phyloP scores from a whole-genome alignment of 2,888 invertebrate genomes.

The Masnerella sp. region DNA sequence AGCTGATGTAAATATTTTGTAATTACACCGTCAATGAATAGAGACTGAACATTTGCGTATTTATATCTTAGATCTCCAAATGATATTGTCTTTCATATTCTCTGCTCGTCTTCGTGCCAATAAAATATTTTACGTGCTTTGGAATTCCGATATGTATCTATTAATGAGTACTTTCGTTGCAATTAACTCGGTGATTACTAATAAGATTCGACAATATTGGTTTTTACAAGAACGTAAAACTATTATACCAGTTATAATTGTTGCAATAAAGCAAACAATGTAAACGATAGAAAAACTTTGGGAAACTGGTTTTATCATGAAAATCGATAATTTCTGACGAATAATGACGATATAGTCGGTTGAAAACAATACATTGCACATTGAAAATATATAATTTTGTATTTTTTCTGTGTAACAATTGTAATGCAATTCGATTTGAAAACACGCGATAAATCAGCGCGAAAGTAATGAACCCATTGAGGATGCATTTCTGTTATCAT shows the following conservation, averaged over 20 bases:
- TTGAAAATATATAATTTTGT: no score
- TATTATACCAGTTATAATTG: constrained; percentile 18
- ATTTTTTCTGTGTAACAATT: no score
- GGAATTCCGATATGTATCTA: constrained; percentile 5
- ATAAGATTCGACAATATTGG: constrained; percentile 1
- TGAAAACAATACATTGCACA: not conserved
- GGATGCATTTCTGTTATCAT: not conserved
- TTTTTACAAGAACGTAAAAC: constrained; percentile 9
- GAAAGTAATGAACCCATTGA: constrained; percentile 1
- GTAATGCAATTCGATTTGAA: no score
- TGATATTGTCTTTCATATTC: not conserved
- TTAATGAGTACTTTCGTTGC: constrained; percentile 12
- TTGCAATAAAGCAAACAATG: constrained; percentile 2
- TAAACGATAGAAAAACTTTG: constrained; percentile 1
- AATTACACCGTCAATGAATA: no score
- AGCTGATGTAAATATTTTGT: no score
- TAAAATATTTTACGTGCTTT: constrained; percentile 5
- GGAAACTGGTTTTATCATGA: not conserved
- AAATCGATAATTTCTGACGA: not conserved
- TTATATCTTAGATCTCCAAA: not conserved
- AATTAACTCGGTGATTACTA: not conserved
- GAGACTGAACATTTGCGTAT: no score
- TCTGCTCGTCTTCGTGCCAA: constrained; percentile 6
- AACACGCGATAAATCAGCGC: no score
- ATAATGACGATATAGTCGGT: no score